Conservation (phyloP, 1,140 invertebrate species). For the Drosophila elegans region DNA sequence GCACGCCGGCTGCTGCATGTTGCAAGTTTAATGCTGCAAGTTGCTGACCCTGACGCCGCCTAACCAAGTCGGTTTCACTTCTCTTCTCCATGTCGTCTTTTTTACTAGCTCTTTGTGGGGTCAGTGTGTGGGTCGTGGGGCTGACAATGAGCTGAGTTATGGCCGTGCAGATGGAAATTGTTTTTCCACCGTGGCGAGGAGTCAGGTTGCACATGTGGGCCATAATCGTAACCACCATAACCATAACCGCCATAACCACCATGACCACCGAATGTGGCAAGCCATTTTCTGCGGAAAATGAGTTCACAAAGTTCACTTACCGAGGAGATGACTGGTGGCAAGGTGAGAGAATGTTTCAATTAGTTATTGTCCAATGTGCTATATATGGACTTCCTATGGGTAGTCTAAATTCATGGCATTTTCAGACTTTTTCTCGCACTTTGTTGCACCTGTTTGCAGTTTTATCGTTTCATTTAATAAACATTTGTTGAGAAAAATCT, state of each 20-base stretch:
- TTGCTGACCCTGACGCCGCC: conserved; percentile 71
- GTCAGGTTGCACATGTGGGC: conserved; percentile 57
- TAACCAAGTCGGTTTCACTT: conserved; percentile 45
- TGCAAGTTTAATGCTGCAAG: conserved; percentile 19
- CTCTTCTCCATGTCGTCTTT: conserved; percentile 17
- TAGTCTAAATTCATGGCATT: conserved; percentile 6
- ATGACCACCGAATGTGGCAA: conserved; percentile 41
- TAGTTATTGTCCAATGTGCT: conserved; percentile 38
- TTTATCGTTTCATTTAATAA: conserved; percentile 24
- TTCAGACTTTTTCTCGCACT: conserved; percentile 11
- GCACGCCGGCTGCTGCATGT: conserved; percentile 26
- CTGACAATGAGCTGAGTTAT: conserved; percentile 79
- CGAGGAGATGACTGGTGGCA: conserved; percentile 32
- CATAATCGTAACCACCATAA: conserved; percentile 36
- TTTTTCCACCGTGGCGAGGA: conserved; percentile 56
- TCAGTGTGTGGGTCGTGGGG: conserved; percentile 74
- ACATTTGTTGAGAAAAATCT: conserved; percentile 56
- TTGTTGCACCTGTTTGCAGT: conserved; percentile 13
- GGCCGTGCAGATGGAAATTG: conserved; percentile 76
- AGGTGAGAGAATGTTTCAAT: conserved; percentile 59
- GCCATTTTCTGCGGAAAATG: conserved; percentile 35
- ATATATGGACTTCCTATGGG: neutral
- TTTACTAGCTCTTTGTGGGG: conserved; percentile 32
- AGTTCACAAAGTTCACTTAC: conserved; percentile 49
- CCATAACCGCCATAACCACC: conserved; percentile 32